Evolutionary conservation across 2,113 vertebrate genomes (phyloP).

Genomic region (Plectropomus leopardus): DNA sequence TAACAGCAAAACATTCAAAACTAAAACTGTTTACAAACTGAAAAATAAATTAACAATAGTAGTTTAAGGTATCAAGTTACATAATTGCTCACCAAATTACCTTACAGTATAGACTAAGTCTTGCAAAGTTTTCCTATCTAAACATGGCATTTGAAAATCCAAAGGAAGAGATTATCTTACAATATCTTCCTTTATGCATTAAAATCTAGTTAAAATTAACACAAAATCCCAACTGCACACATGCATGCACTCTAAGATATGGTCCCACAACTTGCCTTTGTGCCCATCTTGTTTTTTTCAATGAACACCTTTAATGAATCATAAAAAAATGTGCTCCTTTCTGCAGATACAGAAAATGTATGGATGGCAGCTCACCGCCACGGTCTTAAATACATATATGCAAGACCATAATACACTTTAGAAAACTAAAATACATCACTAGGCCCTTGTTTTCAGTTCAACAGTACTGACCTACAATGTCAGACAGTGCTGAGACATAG

Average conservation of each 20-base stretch:
- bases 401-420: too few species aligned
- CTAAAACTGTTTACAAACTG: background rate
- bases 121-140: conserved; percentile 9
- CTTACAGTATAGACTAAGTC: background rate
- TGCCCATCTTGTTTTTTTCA: background rate
- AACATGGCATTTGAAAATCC: background rate
- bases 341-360: background rate
- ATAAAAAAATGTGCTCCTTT: background rate
- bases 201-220: background rate
- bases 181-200: background rate
- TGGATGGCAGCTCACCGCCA: background rate
- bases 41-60: background rate
- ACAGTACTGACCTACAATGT: conserved; percentile 1
- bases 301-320: background rate
- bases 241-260: background rate
- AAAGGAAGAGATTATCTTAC: background rate
- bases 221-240: background rate
- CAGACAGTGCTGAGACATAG: background rate
- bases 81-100: background rate
- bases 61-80: background rate
- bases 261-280: background rate
- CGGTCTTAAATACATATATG: background rate
- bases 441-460: background rate
- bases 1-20: background rate
- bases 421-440: background rate